Conservation (phyloP, 35 echinoderm and acorn worm species). For the Chiridota heheva region DNA sequence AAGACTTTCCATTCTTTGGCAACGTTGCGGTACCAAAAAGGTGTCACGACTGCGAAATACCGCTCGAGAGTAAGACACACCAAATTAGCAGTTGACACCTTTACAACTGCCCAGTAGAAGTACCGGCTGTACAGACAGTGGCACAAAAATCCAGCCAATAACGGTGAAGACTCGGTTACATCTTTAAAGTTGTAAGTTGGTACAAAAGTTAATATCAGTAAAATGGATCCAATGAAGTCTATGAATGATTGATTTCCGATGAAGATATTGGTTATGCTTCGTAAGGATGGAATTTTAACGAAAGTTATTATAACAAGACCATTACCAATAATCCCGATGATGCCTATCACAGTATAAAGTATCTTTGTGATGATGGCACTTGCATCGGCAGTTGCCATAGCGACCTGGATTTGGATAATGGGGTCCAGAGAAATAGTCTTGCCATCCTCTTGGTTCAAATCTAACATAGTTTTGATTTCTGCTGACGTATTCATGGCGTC, state of each 20-base stretch:
- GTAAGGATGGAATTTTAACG: conserved; percentile 5
- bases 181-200: not conserved
- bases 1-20: not conserved
- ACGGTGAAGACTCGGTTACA: not conserved
- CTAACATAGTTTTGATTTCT: too few relatives aligned
- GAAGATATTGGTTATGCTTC: conserved; percentile 45
- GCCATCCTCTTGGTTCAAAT: too few relatives aligned
- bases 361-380: not conserved
- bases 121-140: conserved; percentile 41
- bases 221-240: conserved; percentile 41
- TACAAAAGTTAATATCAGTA: conserved; percentile 29
- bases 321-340: conserved; percentile 44
- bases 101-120: conserved; percentile 43
- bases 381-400: too few relatives aligned
- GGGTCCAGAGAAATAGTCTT: too few relatives aligned
- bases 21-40: conserved; percentile 27
- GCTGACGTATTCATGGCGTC: too few relatives aligned
- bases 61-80: conserved; percentile 61
- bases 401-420: too few relatives aligned
- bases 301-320: conserved; percentile 20
- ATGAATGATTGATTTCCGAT: conserved; percentile 70
- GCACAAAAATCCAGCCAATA: conserved; percentile 49
- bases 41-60: conserved; percentile 47
- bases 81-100: conserved; percentile 50
- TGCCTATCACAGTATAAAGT: not conserved